Evolutionary conservation across 2,797 vertebrate genomes (phyloP).

Genomic region (Falco naumanni): DNA sequence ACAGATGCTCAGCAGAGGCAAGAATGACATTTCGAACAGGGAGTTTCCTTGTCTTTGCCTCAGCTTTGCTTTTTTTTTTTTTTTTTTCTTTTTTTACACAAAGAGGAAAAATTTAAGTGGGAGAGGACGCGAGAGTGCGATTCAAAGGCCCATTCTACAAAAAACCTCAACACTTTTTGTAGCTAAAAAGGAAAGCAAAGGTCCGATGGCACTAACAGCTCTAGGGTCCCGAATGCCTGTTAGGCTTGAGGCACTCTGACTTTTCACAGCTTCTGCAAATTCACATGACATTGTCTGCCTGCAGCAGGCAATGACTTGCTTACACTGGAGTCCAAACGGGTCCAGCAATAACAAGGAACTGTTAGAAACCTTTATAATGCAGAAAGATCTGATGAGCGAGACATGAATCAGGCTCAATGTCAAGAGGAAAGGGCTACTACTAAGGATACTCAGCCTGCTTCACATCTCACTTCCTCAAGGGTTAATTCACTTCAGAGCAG

Average conservation of each 20-base stretch:
- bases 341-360: accelerated
- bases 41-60: background rate
- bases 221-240: background rate
- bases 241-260: background rate
- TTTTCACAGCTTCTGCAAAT: background rate
- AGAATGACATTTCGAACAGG: background rate
- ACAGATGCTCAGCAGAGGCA: background rate
- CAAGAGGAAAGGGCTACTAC: background rate
- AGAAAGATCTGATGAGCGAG: background rate
- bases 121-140: background rate
- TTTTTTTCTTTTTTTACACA: background rate
- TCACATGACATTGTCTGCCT: background rate
- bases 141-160: background rate
- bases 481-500: background rate
- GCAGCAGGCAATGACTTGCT: background rate
- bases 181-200: background rate
- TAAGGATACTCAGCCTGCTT: background rate
- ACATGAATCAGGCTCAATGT: accelerated
- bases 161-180: background rate
- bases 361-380: background rate
- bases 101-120: background rate
- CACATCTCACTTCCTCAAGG: background rate
- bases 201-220: background rate
- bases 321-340: background rate
- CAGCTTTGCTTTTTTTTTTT: background rate